These are phyloP conservation scores for Keiferia lycopersicella DNA, from an alignment of 2,888 invertebrate genomes.

Conservation along the genomic window DNA sequence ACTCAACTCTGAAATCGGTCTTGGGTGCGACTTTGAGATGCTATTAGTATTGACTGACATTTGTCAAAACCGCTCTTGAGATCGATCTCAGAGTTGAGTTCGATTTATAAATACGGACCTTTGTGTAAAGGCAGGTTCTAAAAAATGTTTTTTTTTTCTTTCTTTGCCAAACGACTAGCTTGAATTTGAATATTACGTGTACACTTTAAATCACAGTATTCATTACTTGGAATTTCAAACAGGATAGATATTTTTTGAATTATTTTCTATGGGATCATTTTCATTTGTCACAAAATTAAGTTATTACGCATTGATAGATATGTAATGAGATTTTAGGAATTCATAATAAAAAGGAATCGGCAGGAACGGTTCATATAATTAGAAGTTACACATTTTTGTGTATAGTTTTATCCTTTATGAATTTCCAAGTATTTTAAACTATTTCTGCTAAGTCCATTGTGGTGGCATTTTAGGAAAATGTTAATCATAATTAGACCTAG, in stretches of 20 bases:
- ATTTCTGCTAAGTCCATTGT: neutral
- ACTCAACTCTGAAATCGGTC: too few species aligned
- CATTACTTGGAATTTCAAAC: slow-evolving; percentile 1
- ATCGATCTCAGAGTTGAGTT: too few species aligned
- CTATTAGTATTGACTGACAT: too few species aligned
- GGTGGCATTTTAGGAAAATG: neutral
- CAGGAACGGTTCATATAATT: neutral
- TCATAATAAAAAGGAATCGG: neutral
- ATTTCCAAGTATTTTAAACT: slow-evolving; percentile 2
- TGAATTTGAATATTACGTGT: neutral
- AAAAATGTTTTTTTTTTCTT: too few species aligned
- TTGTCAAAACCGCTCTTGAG: too few species aligned
- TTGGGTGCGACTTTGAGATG: too few species aligned
- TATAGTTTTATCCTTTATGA: neutral
- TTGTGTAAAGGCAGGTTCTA: too few species aligned
- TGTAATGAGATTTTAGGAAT: neutral
- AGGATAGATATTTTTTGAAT: neutral
- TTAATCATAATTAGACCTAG: neutral
- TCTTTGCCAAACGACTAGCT: neutral
- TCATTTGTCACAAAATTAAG: neutral
- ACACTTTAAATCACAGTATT: neutral
- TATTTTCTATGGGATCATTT: neutral
- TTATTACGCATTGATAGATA: neutral
- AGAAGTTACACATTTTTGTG: neutral
- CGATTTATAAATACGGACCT: too few species aligned